Evolutionary conservation across 1,140 invertebrate species (phyloP).

Genomic region (Eciton burchellii): DNA sequence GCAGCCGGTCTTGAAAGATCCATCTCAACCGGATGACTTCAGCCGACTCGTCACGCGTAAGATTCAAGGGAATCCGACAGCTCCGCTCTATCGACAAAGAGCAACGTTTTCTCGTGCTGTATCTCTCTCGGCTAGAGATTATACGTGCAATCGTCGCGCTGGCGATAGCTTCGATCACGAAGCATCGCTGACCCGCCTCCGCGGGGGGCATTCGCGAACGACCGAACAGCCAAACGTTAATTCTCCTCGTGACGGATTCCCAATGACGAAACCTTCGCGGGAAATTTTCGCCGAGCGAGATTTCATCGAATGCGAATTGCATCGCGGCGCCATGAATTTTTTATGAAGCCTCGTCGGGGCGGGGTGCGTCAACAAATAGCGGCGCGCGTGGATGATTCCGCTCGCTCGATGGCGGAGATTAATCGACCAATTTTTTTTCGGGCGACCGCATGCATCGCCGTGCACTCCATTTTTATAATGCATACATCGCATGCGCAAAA

Average conservation of each 20-base stretch:
- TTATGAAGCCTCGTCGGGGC: constrained; percentile 53
- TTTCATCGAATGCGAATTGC: constrained; percentile 67
- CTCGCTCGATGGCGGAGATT: constrained; percentile 22
- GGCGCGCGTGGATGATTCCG: constrained; percentile 39
- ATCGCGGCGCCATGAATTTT: constrained; percentile 51
- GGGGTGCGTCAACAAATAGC: constrained; percentile 51
- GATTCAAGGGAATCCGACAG: not conserved
- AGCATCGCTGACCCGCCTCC: not conserved
- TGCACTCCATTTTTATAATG: constrained; percentile 30
- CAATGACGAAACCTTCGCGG: constrained; percentile 14
- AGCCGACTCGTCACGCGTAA: not conserved
- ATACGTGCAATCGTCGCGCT: too few relatives aligned
- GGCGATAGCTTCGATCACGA: constrained; percentile 23
- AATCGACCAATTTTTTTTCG: constrained; percentile 53
- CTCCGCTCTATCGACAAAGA: not conserved
- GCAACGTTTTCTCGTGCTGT: not conserved
- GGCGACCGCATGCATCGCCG: not conserved
- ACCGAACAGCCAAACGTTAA: constrained; percentile 60
- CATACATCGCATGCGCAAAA: constrained; percentile 15
- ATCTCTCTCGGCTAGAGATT: constrained; percentile 13
- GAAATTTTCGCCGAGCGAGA: constrained; percentile 43
- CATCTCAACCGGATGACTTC: not conserved
- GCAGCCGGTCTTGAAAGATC: not conserved
- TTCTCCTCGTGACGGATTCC: constrained; percentile 61
- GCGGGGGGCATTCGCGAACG: constrained; percentile 45